A percentile compares a stretch with the other conserved stretches of the same genome.
Conservation (phyloP, 2,888 invertebrate species). For the Oscheius sp. region DNA sequence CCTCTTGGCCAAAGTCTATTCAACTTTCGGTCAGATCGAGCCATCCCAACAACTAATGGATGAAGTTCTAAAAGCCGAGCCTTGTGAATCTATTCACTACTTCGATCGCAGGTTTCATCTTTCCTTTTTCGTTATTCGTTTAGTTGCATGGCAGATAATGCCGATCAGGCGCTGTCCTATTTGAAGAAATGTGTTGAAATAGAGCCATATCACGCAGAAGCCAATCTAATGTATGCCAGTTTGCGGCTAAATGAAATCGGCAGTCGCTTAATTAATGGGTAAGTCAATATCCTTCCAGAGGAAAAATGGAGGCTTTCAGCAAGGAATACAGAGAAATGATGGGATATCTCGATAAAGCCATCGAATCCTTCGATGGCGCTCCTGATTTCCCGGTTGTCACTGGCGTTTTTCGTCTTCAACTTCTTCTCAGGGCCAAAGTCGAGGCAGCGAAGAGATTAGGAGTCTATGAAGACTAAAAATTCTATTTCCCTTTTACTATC, state of each 20-base stretch:
- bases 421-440: constrained; percentile 24
- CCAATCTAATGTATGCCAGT: constrained; percentile 32
- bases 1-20: constrained; percentile 34
- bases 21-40: constrained; percentile 28
- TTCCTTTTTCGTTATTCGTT: not conserved
- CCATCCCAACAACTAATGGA: constrained; percentile 14
- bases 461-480: not conserved
- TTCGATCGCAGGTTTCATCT: constrained; percentile 31
- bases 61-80: constrained; percentile 16
- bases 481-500: not conserved
- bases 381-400: constrained; percentile 31
- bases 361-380: constrained; percentile 15
- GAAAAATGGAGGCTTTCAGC: no score
- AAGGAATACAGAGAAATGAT: not conserved
- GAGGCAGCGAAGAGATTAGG: constrained; percentile 5
- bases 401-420: constrained; percentile 30
- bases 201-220: constrained; percentile 35
- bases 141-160: constrained; percentile 25
- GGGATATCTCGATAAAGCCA: constrained; percentile 10
- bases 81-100: constrained; percentile 22
- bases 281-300: not conserved
- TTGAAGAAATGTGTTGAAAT: constrained; percentile 29
- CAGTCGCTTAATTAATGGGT: constrained; percentile 7
- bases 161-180: constrained; percentile 20
- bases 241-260: constrained; percentile 24